Percentiles rank a stretch among this genome's conserved stretches.
These are phyloP conservation scores for Acrocera orbiculus DNA, from an alignment of 2,888 invertebrate species.

Conservation along the genomic window DNA sequence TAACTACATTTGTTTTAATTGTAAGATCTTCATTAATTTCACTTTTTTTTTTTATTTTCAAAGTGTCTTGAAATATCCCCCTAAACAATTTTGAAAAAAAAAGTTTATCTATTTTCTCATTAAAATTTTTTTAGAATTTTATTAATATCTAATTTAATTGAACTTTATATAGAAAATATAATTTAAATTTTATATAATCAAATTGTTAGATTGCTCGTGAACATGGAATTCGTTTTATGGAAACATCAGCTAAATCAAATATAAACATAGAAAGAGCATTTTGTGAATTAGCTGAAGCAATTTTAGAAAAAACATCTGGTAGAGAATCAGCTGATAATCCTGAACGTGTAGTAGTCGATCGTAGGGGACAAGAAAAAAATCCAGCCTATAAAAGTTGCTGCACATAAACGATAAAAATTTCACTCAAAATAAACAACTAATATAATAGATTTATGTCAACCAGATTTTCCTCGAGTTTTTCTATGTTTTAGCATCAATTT, in stretches of 20 bases:
- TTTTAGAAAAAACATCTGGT: slow-evolving; percentile 77
- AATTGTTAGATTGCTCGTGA: slow-evolving; percentile 73
- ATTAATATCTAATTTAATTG: background rate
- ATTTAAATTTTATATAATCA: slow-evolving; percentile 1
- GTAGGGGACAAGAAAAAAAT: slow-evolving; percentile 35
- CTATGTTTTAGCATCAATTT: too few relatives aligned
- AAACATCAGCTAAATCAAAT: slow-evolving; percentile 94
- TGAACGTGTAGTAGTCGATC: slow-evolving; percentile 54
- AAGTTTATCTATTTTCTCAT: too few relatives aligned
- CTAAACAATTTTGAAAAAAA: too few relatives aligned
- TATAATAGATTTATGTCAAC: too few relatives aligned
- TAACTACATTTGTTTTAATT: too few relatives aligned
- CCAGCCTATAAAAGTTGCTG: slow-evolving; percentile 31
- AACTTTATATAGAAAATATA: background rate
- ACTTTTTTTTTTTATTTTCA: background rate
- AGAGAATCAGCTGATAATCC: slow-evolving; percentile 61
- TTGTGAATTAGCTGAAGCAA: slow-evolving; percentile 84
- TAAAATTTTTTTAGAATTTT: background rate
- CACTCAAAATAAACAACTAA: too few relatives aligned
- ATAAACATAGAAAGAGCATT: slow-evolving; percentile 94
- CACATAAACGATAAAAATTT: too few relatives aligned
- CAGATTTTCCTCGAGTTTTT: too few relatives aligned
- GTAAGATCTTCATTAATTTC: too few relatives aligned
- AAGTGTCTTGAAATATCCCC: too few relatives aligned
- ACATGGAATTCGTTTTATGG: slow-evolving; percentile 92